These are phyloP conservation scores for Drosophila parvula DNA, from an alignment of 1,140 invertebrate genomes.

Conservation along the genomic window DNA sequence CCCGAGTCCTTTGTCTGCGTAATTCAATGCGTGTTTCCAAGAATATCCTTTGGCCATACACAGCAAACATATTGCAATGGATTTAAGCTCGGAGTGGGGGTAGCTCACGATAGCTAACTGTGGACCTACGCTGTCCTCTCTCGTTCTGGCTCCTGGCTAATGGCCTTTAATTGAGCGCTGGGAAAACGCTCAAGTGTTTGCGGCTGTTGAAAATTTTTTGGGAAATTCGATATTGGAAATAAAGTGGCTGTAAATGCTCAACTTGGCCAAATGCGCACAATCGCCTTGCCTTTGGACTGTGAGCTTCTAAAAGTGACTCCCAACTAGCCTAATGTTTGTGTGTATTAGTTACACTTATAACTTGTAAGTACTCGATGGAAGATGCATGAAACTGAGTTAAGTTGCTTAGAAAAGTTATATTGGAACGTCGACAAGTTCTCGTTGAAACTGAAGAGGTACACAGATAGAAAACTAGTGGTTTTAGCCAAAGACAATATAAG, in stretches of 20 bases:
- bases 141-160: slow-evolving; percentile 56
- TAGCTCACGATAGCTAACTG: slow-evolving; percentile 2
- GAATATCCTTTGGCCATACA: slow-evolving; percentile 78
- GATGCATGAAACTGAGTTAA: background rate
- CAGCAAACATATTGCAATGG: slow-evolving; percentile 28
- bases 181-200: slow-evolving; percentile 80
- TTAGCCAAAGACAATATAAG: too few species aligned
- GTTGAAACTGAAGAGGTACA: background rate
- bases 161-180: slow-evolving; percentile 81
- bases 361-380: slow-evolving; percentile 10
- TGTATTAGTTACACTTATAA: slow-evolving; percentile 2
- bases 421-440: background rate
- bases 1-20: slow-evolving; percentile 66
- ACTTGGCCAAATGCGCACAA: slow-evolving; percentile 25
- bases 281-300: slow-evolving; percentile 14
- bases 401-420: background rate
- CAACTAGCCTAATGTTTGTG: slow-evolving; percentile 40
- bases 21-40: slow-evolving; percentile 74
- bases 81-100: slow-evolving; percentile 1
- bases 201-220: slow-evolving; percentile 69
- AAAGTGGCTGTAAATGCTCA: slow-evolving; percentile 60
- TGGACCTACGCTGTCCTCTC: slow-evolving; percentile 24
- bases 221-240: slow-evolving; percentile 76
- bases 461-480: background rate
- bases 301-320: slow-evolving; percentile 24